Conservation (phyloP, 2,888 invertebrate species). For the Capitulum mitella region DNA sequence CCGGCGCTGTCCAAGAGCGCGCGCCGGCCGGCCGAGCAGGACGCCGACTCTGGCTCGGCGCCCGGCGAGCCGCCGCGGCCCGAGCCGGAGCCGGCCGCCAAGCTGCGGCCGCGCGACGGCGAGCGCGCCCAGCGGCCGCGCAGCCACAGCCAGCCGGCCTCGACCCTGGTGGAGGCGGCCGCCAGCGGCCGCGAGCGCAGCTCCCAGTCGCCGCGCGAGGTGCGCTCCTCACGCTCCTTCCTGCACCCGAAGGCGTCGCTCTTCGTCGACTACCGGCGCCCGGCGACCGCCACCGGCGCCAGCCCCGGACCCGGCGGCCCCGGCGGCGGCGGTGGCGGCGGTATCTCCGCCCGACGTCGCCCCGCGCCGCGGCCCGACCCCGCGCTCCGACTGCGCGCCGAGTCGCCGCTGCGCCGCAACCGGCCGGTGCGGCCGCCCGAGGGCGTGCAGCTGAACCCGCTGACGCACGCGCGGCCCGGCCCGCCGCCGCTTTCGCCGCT, state of each 20-base stretch:
- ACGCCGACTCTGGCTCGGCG: no score
- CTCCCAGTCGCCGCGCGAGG: background rate
- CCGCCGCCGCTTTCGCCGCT: slow-evolving; percentile 7
- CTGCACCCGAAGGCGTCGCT: slow-evolving; percentile 11
- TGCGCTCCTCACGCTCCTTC: background rate
- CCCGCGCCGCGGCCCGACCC: slow-evolving; percentile 8
- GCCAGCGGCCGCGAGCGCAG: background rate
- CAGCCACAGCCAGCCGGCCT: slow-evolving; percentile 2
- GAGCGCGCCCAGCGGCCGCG: slow-evolving; percentile 32
- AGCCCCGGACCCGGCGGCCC: background rate
- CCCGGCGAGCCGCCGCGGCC: background rate
- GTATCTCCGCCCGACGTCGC: background rate
- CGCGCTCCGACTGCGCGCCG: background rate
- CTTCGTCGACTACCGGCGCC: slow-evolving; percentile 15
- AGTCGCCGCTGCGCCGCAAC: slow-evolving; percentile 8
- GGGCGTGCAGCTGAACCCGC: slow-evolving; percentile 16
- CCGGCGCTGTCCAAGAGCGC: slow-evolving; percentile 41
- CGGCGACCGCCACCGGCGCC: background rate
- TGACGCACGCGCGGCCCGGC: background rate
- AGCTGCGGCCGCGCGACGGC: slow-evolving; percentile 56
- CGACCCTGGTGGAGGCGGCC: background rate
- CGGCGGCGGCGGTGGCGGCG: background rate
- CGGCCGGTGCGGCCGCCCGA: background rate
- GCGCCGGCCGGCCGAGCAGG: background rate
- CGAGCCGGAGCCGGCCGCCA: slow-evolving; percentile 44